These are phyloP conservation scores for Branchipolynoe longqiensis DNA, from an alignment of 2,888 invertebrate species.

Conservation along the genomic window DNA sequence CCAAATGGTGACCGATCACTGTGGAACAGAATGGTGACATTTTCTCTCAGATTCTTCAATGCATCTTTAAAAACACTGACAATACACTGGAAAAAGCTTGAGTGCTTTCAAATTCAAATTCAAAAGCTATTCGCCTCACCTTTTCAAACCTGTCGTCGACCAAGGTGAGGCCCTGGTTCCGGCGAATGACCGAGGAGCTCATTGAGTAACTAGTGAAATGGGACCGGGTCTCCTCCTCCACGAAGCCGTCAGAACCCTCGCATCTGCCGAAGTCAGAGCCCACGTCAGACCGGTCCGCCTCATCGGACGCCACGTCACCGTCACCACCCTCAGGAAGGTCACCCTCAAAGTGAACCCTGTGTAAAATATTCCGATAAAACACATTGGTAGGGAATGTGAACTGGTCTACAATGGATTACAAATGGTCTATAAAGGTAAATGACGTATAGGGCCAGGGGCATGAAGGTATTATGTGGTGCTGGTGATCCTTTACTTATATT, in stretches of 20 bases:
- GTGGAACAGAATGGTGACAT: too few relatives aligned
- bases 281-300: slow-evolving; percentile 67
- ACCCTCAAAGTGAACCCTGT: background rate
- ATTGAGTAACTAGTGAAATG: slow-evolving; percentile 96
- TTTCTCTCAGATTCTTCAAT: too few relatives aligned
- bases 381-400: too few relatives aligned
- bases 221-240: slow-evolving; percentile 88
- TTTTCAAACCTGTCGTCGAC: slow-evolving; percentile 95
- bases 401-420: too few relatives aligned
- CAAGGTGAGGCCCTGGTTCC: slow-evolving; percentile 91
- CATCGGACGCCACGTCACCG: slow-evolving; percentile 66
- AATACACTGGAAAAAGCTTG: too few relatives aligned
- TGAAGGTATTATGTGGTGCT: too few relatives aligned
- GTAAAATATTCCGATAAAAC: background rate
- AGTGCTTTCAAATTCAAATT: background rate
- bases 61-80: too few relatives aligned
- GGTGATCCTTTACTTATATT: too few relatives aligned
- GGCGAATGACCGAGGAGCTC: slow-evolving; percentile 92
- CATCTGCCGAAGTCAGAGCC: slow-evolving; percentile 55
- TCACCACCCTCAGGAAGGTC: slow-evolving; percentile 59
- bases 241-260: slow-evolving; percentile 69
- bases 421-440: too few relatives aligned
- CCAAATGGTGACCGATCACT: too few relatives aligned
- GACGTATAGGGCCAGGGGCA: too few relatives aligned
- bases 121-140: slow-evolving; percentile 81